Percentiles rank a stretch among this genome's conserved stretches.
These are phyloP conservation scores for Hyphantria cunea DNA, from an alignment of 1,140 invertebrate genomes.

Conservation along the genomic window DNA sequence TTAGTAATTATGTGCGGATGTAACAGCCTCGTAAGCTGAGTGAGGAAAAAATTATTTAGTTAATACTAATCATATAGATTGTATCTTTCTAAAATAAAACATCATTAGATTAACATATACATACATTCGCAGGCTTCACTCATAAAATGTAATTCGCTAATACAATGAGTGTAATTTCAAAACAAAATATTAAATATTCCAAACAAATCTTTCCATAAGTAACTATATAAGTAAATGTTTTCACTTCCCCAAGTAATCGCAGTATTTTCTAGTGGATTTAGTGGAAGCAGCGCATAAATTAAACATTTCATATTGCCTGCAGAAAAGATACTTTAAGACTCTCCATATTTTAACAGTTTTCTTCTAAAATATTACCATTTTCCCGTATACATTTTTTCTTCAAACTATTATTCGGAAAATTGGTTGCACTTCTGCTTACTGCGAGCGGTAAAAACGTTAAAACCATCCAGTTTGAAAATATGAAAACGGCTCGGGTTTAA, in stretches of 20 bases:
- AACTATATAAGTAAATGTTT: background rate
- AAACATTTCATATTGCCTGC: slow-evolving; percentile 28
- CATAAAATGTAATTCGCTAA: no score
- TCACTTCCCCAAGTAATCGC: background rate
- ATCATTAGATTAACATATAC: no score
- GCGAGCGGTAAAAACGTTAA: slow-evolving; percentile 62
- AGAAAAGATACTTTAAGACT: slow-evolving; percentile 27
- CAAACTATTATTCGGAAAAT: slow-evolving; percentile 60
- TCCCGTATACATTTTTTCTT: slow-evolving; percentile 38
- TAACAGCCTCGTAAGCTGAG: no score
- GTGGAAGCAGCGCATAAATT: slow-evolving; percentile 24
- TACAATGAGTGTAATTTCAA: no score
- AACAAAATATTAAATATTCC: no score
- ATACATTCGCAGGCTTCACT: no score
- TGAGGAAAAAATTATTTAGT: no score
- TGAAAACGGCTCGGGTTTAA: slow-evolving; percentile 51
- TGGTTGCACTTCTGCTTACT: slow-evolving; percentile 56
- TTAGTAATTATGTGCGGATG: no score
- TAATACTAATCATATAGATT: no score
- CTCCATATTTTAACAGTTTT: slow-evolving; percentile 40
- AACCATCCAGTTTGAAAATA: slow-evolving; percentile 56
- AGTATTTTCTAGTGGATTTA: slow-evolving; percentile 18
- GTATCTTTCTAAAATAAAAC: no score
- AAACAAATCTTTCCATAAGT: no score
- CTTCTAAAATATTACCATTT: slow-evolving; percentile 37